These are phyloP conservation scores for Lordiphosa andalusiaca DNA, from an alignment of 2,888 invertebrate genomes.

Conservation along the genomic window DNA sequence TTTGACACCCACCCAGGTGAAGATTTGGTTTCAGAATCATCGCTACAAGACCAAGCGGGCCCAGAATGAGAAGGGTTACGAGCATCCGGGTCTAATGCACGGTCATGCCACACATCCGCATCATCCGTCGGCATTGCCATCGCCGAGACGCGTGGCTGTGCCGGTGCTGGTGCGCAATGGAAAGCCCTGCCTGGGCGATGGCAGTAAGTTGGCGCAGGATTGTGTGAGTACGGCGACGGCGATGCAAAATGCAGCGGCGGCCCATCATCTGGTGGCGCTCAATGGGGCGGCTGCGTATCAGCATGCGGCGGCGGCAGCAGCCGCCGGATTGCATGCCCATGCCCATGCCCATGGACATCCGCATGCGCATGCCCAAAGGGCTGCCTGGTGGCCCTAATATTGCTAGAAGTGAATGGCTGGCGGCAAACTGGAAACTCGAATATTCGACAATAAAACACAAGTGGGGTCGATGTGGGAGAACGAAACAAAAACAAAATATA, in stretches of 20 bases:
- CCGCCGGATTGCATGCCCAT: conserved; percentile 79
- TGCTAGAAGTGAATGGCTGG: conserved; percentile 49
- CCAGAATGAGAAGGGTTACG: conserved; percentile 94
- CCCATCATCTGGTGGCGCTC: conserved; percentile 63
- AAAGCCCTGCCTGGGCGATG: conserved; percentile 89
- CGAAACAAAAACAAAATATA: conserved; percentile 3
- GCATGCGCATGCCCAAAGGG: conserved; percentile 68
- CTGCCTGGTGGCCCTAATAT: conserved; percentile 80
- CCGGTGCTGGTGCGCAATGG: conserved; percentile 97
- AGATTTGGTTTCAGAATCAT: conserved; percentile 99
- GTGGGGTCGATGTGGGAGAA: neutral
- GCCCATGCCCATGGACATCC: conserved; percentile 70
- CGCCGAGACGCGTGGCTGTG: conserved; percentile 95
- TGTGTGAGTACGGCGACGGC: conserved; percentile 80
- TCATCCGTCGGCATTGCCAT: conserved; percentile 84
- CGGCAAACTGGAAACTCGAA: conserved; percentile 64
- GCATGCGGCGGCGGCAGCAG: conserved; percentile 79
- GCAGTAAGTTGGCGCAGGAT: conserved; percentile 81
- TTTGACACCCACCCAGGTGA: conserved; percentile 97
- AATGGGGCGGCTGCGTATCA: conserved; percentile 75
- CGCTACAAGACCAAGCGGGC: conserved; percentile 99
- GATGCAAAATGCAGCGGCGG: conserved; percentile 78
- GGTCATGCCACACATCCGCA: conserved; percentile 73
- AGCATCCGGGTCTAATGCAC: conserved; percentile 80
- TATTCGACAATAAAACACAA: conserved; percentile 60